Base-by-base conservation (phyloP, 2,888 invertebrate species). In the Onthophagus sagittarius region DNA sequence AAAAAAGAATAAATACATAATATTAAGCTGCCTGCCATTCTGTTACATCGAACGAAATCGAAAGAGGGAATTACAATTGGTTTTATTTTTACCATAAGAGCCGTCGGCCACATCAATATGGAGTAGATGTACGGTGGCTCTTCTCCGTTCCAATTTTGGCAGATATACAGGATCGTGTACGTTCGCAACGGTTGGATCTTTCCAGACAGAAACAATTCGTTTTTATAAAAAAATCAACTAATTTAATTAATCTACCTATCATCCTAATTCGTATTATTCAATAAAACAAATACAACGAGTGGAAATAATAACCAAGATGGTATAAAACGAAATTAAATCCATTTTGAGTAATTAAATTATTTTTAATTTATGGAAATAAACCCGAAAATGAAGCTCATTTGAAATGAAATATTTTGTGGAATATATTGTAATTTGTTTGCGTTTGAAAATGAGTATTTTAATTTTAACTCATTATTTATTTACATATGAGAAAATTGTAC, bases 91-190 rank as follows among this genome's bases (percentile, higher is more conserved):
- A 75, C 75, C 75, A 73, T 75, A 33, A 73, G 63, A 23, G 72
- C 70, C 67, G 71, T 72, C 62, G 75, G 75, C 75, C 75, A 75
- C 75, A 75, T 71, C 72, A 75, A 70, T 69, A 75, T 65, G 71
- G 73, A 75, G 74, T 69, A 74, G 72, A 74, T 67, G 72, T 71
- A 74, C 70, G 74, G 74, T 67, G 67, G 62, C 69, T 74, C 63
- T 75, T 72, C 73, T 73, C 73, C 65, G 73, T 72, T 75, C 75
- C 75, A 75, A 69, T 72, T 75, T 72, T 75, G 75, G 69, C 72
- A 72, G 75, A 75, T 65, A 75, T 73, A 72, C 71, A 75, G 71
- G 39, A 74, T 71, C 64, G 72, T 71, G 72, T 72, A 72, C 39
- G 75, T 71, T 32, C 75, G 75, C 65, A 73, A 65, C 71, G 72